These are phyloP conservation scores for Pelodiscus sinensis DNA, from an alignment of 2,113 vertebrate species.

Conservation along the genomic window DNA sequence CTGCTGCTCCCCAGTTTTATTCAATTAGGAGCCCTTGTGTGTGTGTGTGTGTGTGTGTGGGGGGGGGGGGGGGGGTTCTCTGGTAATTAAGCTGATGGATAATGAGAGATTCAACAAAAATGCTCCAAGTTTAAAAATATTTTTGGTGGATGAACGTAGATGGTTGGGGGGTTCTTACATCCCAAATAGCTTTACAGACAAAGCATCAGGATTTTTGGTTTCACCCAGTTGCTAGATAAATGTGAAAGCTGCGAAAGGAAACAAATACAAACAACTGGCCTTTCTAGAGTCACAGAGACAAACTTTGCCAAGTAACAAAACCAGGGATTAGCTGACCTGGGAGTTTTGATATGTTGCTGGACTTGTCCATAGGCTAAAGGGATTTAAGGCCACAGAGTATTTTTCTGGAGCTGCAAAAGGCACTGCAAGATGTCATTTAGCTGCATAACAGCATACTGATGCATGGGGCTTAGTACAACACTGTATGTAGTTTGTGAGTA, in stretches of 20 bases:
- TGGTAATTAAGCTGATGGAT: conserved; percentile 80
- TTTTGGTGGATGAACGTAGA: conserved; percentile 61
- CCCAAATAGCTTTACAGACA: conserved; percentile 41
- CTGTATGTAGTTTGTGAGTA: accelerated
- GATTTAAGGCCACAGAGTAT: not conserved
- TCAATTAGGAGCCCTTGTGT: conserved; percentile 74
- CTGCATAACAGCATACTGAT: accelerated
- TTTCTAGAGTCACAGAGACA: not conserved
- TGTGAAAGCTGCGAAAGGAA: not conserved
- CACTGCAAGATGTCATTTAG: accelerated
- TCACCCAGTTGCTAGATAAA: conserved; percentile 17
- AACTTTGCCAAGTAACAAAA: not conserved
- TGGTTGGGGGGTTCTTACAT: not conserved
- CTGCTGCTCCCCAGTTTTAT: conserved; percentile 70
- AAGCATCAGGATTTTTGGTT: not conserved
- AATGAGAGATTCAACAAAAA: conserved; percentile 82
- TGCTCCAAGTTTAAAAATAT: conserved; percentile 73
- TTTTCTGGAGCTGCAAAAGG: not conserved
- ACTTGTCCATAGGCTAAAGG: not conserved
- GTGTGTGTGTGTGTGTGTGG: not conserved
- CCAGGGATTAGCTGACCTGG: not conserved
- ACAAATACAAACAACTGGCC: not conserved
- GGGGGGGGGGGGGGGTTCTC: conserved; percentile 36
- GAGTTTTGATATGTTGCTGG: not conserved
- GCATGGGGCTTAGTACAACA: not conserved